Evolutionary conservation across 2,113 vertebrate genomes (phyloP).

Genomic region (Etheostoma spectabile): DNA sequence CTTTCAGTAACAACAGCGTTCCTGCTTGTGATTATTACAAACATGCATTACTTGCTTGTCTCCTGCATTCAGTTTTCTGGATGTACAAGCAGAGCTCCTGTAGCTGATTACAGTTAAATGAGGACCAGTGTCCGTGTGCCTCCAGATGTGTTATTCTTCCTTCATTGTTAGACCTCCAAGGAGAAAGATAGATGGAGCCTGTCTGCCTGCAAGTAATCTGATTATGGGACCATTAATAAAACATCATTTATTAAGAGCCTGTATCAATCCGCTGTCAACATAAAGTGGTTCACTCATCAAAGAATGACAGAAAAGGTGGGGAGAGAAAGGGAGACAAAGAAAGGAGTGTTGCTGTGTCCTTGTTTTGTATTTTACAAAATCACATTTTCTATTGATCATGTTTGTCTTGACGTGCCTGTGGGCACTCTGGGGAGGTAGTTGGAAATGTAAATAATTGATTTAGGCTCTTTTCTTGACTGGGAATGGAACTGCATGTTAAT

Average conservation of each 20-base stretch:
- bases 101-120: constrained; percentile 15
- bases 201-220: constrained; percentile 81
- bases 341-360: constrained; percentile 8
- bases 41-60: constrained; percentile 15
- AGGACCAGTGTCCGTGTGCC: constrained; percentile 28
- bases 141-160: constrained; percentile 68
- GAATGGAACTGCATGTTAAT: constrained; percentile 51
- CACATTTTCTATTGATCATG: constrained; percentile 48
- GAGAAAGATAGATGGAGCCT: constrained; percentile 74
- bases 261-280: constrained; percentile 76
- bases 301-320: constrained; percentile 39
- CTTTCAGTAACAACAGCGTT: not conserved
- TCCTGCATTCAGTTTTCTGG: not conserved
- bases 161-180: constrained; percentile 56
- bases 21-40: not conserved
- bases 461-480: constrained; percentile 2
- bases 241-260: constrained; percentile 80
- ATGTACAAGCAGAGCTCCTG: constrained; percentile 9
- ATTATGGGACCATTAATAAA: constrained; percentile 83
- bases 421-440: constrained; percentile 4
- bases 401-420: constrained; percentile 21
- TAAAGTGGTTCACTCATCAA: constrained; percentile 70
- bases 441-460: constrained; percentile 36
- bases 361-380: constrained; percentile 40
- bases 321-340: not conserved